Conservation (phyloP, 2,113 vertebrate species). For the Canis aureus region DNA sequence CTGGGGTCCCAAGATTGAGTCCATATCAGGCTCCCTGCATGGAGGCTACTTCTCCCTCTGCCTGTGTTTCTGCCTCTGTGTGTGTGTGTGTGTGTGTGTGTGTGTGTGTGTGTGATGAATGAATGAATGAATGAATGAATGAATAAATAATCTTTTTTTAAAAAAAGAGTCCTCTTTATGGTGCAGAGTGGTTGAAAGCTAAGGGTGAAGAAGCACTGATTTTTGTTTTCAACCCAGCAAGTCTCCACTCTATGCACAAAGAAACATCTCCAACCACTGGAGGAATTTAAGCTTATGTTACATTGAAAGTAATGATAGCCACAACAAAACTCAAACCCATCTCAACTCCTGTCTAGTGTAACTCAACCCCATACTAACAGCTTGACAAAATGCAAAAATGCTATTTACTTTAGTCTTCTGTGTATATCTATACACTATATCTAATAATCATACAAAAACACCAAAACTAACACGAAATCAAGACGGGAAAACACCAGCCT, state of each 20-base stretch:
- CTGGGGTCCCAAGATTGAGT: too few species aligned
- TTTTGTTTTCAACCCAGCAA: background rate
- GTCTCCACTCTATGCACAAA: background rate
- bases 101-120: too few species aligned
- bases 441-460: background rate
- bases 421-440: background rate
- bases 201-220: background rate
- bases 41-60: too few species aligned
- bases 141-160: too few species aligned
- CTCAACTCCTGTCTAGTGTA: background rate
- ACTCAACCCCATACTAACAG: background rate
- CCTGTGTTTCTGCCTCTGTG: too few species aligned
- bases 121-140: too few species aligned
- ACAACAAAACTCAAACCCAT: background rate
- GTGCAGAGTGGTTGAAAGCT: background rate
- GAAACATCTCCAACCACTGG: background rate
- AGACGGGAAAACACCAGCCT: background rate
- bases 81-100: too few species aligned
- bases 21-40: too few species aligned
- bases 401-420: background rate
- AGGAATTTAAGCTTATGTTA: background rate
- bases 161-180: background rate
- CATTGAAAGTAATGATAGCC: background rate
- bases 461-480: background rate
- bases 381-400: background rate